Evolutionary conservation across 2,797 vertebrate species (phyloP).

Genomic region (Limnodromus scolopaceus): DNA sequence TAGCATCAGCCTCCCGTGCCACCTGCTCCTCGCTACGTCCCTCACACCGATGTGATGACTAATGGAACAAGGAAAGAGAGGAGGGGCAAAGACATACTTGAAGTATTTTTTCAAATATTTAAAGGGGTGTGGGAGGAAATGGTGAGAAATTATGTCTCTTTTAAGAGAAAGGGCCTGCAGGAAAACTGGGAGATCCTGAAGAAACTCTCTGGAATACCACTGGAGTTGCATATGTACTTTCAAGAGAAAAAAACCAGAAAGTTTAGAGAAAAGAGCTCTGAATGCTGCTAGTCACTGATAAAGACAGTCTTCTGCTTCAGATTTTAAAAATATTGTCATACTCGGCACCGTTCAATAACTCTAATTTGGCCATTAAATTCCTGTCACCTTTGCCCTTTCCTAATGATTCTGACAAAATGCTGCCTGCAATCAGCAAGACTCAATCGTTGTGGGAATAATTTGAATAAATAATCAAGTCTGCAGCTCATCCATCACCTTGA

Average conservation of each 20-base stretch:
- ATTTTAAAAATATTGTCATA: constrained; percentile 28
- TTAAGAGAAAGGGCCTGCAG: not conserved
- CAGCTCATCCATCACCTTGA: constrained; percentile 75
- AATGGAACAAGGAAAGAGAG: not conserved
- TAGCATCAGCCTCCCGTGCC: not conserved
- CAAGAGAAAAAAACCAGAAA: not conserved
- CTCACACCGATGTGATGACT: fast-evolving
- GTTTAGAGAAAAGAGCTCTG: not conserved
- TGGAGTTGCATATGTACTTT: not conserved
- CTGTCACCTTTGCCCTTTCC: constrained; percentile 69
- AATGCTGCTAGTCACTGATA: not conserved
- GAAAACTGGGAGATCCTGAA: not conserved
- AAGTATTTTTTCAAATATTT: not conserved
- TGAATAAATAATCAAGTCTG: constrained; percentile 78
- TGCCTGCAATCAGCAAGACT: constrained; percentile 71
- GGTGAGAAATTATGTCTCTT: not conserved
- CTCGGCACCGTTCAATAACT: not conserved
- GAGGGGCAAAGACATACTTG: not conserved
- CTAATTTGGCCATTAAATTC: constrained; percentile 73
- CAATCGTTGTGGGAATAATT: constrained; percentile 64
- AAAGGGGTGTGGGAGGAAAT: fast-evolving
- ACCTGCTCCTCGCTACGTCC: not conserved
- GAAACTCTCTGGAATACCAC: not conserved
- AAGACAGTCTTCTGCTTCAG: not conserved
- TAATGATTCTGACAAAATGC: constrained; percentile 73